Evolutionary conservation across 2,113 vertebrate species (phyloP), one percentile per base, ranked within the genome.

Genomic region (Nothoprocta pentlandii): DNA sequence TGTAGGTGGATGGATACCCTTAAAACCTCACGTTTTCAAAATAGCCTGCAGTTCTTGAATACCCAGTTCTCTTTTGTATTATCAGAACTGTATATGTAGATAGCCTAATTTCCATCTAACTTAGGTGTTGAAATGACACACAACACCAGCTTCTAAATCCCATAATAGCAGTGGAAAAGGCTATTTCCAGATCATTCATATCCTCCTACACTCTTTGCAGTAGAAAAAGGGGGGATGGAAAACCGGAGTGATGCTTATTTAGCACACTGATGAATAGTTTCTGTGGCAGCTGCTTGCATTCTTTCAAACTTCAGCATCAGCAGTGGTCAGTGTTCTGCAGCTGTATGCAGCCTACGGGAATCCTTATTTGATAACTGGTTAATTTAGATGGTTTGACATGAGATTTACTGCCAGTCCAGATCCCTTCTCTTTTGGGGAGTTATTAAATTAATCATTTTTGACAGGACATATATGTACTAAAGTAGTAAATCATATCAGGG

Each of bases 21-120:
- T 56, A 21, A 93, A 91, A 85, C 23, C 30, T 71, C 66, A 82
- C 1, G 49, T 89, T 94, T 93, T 81, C n/a, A 46, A 89, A 91
- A 85, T 28, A 75, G 12, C 32, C 26, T 58, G 8, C 47, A 9
- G 14, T 78, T 89, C 83, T 85, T 89, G 20, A 85, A 85, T 68
- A 54, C 21, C 1, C 2, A 32, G 10, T 62, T 89, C 26, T 87
- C 44, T 89, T 74, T 87, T 63, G 16, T 54, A 19, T 75, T 85
- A 53, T 62, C 34, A 13, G 61, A 74, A 15, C 32, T 85, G 26
- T 32, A 46, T 41, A 46, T 41, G 41, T 62, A 75, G 51, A 78
- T 49, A 85, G n/a, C 53, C 47, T 56, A 23, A 22, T 85, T 82
- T 63, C 22, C 30, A 85, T 23, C 70, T 80, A 5, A 11, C 61